Evolutionary conservation across 2,113 vertebrate genomes (phyloP), one percentile per base, ranked within the genome.

Genomic region (Apodemus speciosus): DNA sequence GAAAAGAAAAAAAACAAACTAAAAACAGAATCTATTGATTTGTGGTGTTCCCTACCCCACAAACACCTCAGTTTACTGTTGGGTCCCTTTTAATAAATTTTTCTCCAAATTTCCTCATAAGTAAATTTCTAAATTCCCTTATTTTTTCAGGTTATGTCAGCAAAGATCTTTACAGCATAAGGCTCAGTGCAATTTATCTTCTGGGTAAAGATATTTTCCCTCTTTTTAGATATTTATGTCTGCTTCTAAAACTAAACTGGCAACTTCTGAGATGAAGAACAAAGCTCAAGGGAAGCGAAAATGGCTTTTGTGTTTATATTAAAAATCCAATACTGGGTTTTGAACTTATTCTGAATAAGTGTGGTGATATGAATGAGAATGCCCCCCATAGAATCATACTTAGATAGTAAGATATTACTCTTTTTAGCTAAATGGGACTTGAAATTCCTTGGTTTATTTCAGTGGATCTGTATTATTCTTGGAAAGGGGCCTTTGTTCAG

Each of bases 1-100:
- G n/a, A 27, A 53, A 69, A 69, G 2, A 35, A 87, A 88, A 92
- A 86, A 9, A 85, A 3, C 27, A 90, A 90, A 62, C 30, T 84
- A 79, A 92, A 79, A 9, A 20, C 85, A 2, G 6, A 56, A 11
- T 75, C n/a, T 94, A 93, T 79, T 92, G 90, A 92, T 95, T 95
- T 2, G 18, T 30, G 7, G n/a, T 83, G 14, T 43, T 75, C 20
- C 62, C 73, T 3, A 30, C 25, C 8, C 69, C 49, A 90, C 76
- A 13, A 95, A 92, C 25, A 94, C 7, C 7, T 68, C 21, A 68
- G 53, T 91, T 92, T 93, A 88, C 43, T 93, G 40, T 77, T 80
- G 8, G 20, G 75, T 95, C 62, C 35, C 92, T 92, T 80, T 84
- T n/a, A 56, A 76, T 91, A 87, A 20, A 14, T 60, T 90, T 92